Evolutionary conservation across 1,140 invertebrate species (phyloP).

Genomic region (Mizuhopecten yessoensis): DNA sequence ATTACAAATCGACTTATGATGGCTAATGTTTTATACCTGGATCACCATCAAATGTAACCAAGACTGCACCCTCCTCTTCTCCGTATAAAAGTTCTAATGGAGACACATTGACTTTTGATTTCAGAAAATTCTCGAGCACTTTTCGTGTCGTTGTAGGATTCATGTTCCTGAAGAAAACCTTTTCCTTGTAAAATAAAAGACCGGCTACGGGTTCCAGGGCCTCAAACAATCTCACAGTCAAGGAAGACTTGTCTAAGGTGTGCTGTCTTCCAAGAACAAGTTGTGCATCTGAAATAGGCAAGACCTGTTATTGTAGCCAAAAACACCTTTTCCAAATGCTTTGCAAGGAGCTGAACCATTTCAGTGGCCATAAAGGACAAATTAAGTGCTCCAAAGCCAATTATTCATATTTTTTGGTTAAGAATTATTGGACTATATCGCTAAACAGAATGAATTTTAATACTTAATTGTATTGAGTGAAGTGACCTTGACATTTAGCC

Average conservation of each 20-base stretch:
- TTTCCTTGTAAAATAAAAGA: background rate
- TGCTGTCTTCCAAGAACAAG: background rate
- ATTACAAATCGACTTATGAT: too few relatives aligned
- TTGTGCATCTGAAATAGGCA: background rate
- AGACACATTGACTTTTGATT: background rate
- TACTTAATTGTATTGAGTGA: too few relatives aligned
- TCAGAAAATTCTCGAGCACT: background rate
- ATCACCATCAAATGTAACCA: background rate
- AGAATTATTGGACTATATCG: too few relatives aligned
- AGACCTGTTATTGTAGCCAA: too few relatives aligned
- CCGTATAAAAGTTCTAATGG: background rate
- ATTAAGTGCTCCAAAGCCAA: too few relatives aligned
- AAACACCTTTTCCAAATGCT: too few relatives aligned
- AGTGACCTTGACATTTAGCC: too few relatives aligned
- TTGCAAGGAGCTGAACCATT: too few relatives aligned
- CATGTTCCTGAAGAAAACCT: background rate
- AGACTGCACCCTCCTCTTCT: background rate
- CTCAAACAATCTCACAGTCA: background rate
- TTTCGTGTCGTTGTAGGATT: background rate
- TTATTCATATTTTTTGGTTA: too few relatives aligned
- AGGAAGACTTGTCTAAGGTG: background rate
- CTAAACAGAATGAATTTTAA: too few relatives aligned
- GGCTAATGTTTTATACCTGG: background rate
- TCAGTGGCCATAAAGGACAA: too few relatives aligned
- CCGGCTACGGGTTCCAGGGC: background rate